Evolutionary conservation across 1,140 invertebrate species (phyloP).

Genomic region (Aphaenogaster rudis): DNA sequence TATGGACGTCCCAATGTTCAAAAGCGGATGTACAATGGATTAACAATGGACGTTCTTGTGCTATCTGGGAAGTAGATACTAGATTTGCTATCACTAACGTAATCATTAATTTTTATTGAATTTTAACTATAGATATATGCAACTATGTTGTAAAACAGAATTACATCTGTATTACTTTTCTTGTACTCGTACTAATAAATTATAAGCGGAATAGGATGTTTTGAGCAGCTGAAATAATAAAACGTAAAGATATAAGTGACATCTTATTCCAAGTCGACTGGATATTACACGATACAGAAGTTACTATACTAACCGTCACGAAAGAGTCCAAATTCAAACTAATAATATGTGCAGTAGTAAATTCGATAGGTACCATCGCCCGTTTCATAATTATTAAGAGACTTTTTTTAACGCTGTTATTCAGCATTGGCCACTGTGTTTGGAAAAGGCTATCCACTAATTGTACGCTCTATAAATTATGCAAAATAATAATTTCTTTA

Average conservation of each 20-base stretch:
- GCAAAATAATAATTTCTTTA: neutral
- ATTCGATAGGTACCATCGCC: constrained; percentile 39
- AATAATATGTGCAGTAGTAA: constrained; percentile 25
- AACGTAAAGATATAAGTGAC: neutral
- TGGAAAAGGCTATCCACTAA: constrained; percentile 29
- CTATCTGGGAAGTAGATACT: no score
- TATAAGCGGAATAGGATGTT: constrained; percentile 63
- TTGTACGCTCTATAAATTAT: constrained; percentile 32
- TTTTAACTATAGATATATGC: no score
- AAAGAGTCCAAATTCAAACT: constrained; percentile 52
- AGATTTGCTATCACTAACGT: no score
- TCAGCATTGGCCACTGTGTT: constrained; percentile 26
- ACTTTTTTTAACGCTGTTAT: neutral
- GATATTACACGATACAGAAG: neutral
- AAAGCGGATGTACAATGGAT: no score
- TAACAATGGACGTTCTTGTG: no score
- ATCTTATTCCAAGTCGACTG: neutral
- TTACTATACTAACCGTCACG: constrained; percentile 41
- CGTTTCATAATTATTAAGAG: constrained; percentile 59
- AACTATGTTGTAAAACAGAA: neutral
- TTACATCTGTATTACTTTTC: constrained; percentile 2
- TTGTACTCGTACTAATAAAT: constrained; percentile 49
- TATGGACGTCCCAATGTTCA: no score
- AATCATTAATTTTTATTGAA: neutral
- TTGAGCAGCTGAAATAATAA: constrained; percentile 64